These are phyloP conservation scores for Pseudanteris insignis DNA, from an alignment of 2,888 invertebrate species.

Conservation along the genomic window DNA sequence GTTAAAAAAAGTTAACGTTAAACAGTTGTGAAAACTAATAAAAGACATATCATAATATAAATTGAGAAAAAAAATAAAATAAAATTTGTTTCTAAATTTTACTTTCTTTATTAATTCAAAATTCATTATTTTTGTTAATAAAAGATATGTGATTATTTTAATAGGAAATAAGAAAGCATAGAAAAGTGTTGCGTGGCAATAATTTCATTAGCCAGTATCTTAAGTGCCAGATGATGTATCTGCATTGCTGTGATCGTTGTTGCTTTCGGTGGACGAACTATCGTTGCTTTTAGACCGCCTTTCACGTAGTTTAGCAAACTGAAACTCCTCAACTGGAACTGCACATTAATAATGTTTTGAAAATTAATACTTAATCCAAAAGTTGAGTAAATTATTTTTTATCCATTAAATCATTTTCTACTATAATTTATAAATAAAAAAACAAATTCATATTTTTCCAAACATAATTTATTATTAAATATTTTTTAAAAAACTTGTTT, in stretches of 20 bases:
- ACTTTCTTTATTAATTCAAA: too few relatives aligned
- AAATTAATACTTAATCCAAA: constrained; percentile 43
- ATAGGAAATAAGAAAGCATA: too few relatives aligned
- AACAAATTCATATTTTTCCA: background rate
- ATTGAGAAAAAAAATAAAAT: too few relatives aligned
- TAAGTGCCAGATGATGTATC: constrained; percentile 63
- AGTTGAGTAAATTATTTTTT: too few relatives aligned
- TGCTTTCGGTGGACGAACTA: constrained; percentile 64
- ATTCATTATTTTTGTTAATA: too few relatives aligned
- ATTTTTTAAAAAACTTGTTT: background rate
- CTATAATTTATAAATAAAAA: background rate
- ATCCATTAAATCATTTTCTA: background rate
- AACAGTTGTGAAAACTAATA: too few relatives aligned
- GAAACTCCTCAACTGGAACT: constrained; percentile 66
- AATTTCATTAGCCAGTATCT: constrained; percentile 55
- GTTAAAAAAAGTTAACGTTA: too few relatives aligned
- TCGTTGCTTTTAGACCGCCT: constrained; percentile 63
- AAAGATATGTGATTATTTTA: too few relatives aligned
- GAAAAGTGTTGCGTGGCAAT: too few relatives aligned
- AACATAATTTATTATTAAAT: too few relatives aligned
- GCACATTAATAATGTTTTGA: constrained; percentile 55
- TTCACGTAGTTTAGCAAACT: constrained; percentile 64
- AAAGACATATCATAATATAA: too few relatives aligned
- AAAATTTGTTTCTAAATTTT: too few relatives aligned
- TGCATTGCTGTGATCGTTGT: constrained; percentile 62